Base-by-base conservation (phyloP, 2,113 vertebrate genomes). In the Zapus hudsonius region DNA sequence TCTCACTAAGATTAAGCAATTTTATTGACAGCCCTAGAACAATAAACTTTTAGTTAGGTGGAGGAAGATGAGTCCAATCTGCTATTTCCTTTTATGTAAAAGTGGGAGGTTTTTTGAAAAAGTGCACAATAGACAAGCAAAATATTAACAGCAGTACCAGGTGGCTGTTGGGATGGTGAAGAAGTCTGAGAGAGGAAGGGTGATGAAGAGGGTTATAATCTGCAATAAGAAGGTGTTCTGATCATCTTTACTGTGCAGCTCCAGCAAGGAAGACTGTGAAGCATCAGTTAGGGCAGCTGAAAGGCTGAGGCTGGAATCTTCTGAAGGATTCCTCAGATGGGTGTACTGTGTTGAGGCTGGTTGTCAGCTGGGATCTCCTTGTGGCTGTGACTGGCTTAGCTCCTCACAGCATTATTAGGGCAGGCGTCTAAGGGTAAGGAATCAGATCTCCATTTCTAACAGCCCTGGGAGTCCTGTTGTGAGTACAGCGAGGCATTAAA, bases 301-400 rank as follows among this genome's bases (percentile, higher is more conserved):
- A 76, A 86, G 70, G 20, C 52, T 79, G 19, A 27, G 66, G 44
- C 79, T 72, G 29, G 23, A 92, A 73, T 84, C 44, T 33, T 93
- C 27, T 84, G 52, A 88, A 59, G 42, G 5, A 31, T 87, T 94
- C 38, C 42, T 86, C 44, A 59, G 7, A 33, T 7, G 29, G 59
- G 61, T 91, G 19, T 55, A 15, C 69, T 70, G 33, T 84, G 19
- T 85, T 87, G 84, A 81, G 91, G 33, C 40, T 82, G 29, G 12
- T 91, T 95, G 80, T 87, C 84, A 83, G 52, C 55, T 81, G 40
- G 76, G 55, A 63, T 95, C 47, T 95, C 79, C 12, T 47, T 52
- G 52, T 52, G 52, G 73, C 84, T 78, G 81, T 20, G 27, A n/a
- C 67, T 92, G 57, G 55, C 57, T 81, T 94, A 83, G 73, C 66